Evolutionary conservation across 2,888 invertebrate genomes (phyloP).

Genomic region (Stenichneumon culpator): DNA sequence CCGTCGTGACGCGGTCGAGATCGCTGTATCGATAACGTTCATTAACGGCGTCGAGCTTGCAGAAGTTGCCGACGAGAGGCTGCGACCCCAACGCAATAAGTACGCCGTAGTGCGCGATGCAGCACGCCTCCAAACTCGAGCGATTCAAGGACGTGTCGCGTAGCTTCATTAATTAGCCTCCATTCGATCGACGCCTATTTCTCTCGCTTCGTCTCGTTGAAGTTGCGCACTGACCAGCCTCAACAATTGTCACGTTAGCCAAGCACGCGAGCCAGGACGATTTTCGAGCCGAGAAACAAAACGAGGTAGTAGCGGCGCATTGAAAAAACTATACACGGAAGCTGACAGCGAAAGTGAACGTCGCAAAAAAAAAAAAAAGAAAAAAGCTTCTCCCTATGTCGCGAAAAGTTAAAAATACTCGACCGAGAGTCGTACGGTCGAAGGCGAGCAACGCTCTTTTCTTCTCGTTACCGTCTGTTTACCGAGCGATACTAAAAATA

Average conservation of each 20-base stretch:
- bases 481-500: not conserved
- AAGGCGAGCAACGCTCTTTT: conserved; percentile 1
- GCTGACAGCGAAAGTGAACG: not conserved
- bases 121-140: not conserved
- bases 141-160: not conserved
- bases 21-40: not conserved
- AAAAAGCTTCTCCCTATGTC: not conserved
- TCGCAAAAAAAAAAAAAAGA: not conserved
- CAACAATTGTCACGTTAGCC: conserved; percentile 44
- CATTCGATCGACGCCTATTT: conserved; percentile 42
- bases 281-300: conserved; percentile 5
- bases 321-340: not conserved
- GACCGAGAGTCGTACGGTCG: not conserved
- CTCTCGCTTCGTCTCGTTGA: conserved; percentile 26
- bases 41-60: not conserved
- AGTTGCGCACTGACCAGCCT: conserved; percentile 54
- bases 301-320: not conserved
- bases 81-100: not conserved
- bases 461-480: not conserved
- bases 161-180: conserved; percentile 49
- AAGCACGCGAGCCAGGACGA: conserved; percentile 16
- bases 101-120: not conserved
- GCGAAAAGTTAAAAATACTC: not conserved
- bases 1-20: not conserved
- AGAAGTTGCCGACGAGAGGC: not conserved